A percentile compares a stretch with the other conserved stretches of the same genome.
These are phyloP conservation scores for Phyllostomus hastatus DNA, from an alignment of 2,113 vertebrate species.

Conservation along the genomic window DNA sequence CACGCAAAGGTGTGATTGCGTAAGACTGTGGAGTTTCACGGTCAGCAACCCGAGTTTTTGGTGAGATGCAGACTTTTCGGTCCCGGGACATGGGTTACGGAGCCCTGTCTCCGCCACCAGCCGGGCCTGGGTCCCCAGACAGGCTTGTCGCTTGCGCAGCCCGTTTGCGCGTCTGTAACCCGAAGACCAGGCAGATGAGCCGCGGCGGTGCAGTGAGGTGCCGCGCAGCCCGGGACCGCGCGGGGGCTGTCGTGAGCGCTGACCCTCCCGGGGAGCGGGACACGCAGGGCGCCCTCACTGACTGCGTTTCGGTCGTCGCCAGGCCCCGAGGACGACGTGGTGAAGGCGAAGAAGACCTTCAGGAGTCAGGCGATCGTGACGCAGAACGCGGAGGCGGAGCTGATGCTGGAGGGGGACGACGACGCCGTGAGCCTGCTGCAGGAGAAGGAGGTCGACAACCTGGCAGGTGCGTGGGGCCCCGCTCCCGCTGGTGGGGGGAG, in stretches of 20 bases:
- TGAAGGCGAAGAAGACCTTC: conserved; percentile 89
- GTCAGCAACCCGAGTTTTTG: background rate
- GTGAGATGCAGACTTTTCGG: background rate
- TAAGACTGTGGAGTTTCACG: background rate
- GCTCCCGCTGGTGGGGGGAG: too few relatives aligned
- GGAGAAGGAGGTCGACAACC: conserved; percentile 96
- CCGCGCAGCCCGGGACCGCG: background rate
- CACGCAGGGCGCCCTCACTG: background rate
- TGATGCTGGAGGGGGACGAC: conserved; percentile 95
- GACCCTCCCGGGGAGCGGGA: background rate
- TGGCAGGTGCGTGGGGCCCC: conserved; percentile 81
- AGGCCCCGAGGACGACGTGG: conserved; percentile 89
- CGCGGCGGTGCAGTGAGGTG: background rate
- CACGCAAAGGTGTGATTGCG: background rate
- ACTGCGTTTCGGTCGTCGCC: conserved; percentile 49
- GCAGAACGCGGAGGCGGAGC: conserved; percentile 91
- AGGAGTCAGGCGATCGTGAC: conserved; percentile 87
- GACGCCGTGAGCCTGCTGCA: conserved; percentile 94
- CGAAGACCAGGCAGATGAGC: background rate
- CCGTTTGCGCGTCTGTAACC: background rate
- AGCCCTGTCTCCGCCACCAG: background rate
- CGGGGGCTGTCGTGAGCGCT: background rate
- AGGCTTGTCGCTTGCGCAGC: background rate
- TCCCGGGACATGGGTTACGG: background rate
- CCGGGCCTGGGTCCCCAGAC: background rate